A percentile compares a stretch with the other conserved stretches of the same genome.
phyloP scores from a whole-genome alignment of 2,888 invertebrate species.

The Fabriciana adippe region DNA sequence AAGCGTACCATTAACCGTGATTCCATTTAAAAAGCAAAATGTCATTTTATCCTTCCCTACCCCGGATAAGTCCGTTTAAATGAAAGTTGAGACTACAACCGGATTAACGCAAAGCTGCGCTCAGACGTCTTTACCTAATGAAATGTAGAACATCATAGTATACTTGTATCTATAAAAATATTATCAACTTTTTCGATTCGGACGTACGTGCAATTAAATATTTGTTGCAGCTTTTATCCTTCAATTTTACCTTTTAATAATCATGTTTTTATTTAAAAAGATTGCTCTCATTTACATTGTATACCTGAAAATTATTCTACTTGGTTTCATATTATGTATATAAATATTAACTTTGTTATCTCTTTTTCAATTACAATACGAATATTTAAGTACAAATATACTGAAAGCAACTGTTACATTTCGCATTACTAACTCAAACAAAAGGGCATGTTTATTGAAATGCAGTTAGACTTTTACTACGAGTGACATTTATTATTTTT shows the following conservation, averaged over 20 bases:
- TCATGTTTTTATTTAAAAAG: background rate
- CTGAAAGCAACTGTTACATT: background rate
- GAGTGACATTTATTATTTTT: too few relatives aligned
- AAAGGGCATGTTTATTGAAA: background rate
- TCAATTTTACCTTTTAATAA: too few relatives aligned
- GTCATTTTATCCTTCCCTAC: too few relatives aligned
- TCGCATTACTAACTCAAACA: background rate
- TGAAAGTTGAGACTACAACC: too few relatives aligned
- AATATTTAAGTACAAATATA: background rate
- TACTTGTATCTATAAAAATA: background rate
- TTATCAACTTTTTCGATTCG: too few relatives aligned
- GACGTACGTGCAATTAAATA: too few relatives aligned
- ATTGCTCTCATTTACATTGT: background rate
- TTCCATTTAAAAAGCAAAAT: too few relatives aligned
- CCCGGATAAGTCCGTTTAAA: too few relatives aligned
- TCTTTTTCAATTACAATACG: background rate
- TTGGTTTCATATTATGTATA: background rate
- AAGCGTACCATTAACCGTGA: too few relatives aligned
- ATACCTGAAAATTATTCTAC: background rate
- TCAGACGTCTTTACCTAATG: background rate
- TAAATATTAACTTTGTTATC: background rate
- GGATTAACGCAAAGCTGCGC: too few relatives aligned
- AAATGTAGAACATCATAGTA: constrained; percentile 1
- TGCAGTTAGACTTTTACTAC: background rate
- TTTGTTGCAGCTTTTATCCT: too few relatives aligned